phyloP scores from a whole-genome alignment of 2,888 invertebrate species.

The Ectobius pallidus region DNA sequence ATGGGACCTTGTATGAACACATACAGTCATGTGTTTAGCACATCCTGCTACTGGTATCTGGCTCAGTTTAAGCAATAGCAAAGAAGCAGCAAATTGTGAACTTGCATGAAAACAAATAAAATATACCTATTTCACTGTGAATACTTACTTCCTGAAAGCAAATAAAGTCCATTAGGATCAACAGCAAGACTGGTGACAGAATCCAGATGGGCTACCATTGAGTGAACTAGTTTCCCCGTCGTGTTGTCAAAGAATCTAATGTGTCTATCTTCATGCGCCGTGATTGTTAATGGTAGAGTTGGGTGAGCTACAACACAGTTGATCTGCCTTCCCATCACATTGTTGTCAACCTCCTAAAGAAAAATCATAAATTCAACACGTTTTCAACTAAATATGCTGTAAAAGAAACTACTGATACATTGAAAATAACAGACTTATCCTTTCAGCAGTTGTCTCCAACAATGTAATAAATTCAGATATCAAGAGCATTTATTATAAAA shows the following conservation, averaged over 20 bases:
- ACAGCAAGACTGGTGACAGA: slow-evolving; percentile 97
- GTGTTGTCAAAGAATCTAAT: slow-evolving; percentile 99
- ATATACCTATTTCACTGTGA: no score
- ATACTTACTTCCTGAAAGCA: slow-evolving; percentile 88
- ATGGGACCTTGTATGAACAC: no score
- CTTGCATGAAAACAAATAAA: no score
- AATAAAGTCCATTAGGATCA: slow-evolving; percentile 97
- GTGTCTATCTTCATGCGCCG: slow-evolving; percentile 97
- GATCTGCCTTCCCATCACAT: slow-evolving; percentile 62
- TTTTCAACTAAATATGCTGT: slow-evolving; percentile 15
- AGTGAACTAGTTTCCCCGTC: slow-evolving; percentile 91
- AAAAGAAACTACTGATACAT: background rate
- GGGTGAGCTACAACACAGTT: slow-evolving; percentile 94
- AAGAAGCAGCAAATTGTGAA: no score
- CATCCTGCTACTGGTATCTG: no score
- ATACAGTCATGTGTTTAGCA: no score
- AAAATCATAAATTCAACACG: background rate
- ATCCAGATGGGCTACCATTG: slow-evolving; percentile 99
- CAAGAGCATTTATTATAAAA: no score
- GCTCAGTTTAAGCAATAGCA: no score
- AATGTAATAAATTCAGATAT: no score
- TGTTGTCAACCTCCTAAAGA: slow-evolving; percentile 55
- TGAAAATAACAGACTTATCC: no score
- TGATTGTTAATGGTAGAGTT: slow-evolving; percentile 92
- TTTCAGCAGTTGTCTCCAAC: no score